These are phyloP conservation scores for Phylloscopus collybita DNA, from an alignment of 2,797 vertebrate species.

Conservation along the genomic window DNA sequence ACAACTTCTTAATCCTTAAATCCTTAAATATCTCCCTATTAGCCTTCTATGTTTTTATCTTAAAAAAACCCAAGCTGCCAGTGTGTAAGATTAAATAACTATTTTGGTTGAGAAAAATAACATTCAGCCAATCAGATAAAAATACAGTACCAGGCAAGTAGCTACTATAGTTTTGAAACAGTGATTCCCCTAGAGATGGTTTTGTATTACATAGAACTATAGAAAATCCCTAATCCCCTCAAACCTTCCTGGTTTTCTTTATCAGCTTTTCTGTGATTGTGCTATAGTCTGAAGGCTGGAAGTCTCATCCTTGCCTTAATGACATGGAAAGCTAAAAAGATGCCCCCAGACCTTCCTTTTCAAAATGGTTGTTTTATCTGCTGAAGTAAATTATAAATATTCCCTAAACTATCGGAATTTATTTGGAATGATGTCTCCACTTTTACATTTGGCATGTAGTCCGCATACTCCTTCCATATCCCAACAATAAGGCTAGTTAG, in stretches of 20 bases:
- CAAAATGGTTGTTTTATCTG: background rate
- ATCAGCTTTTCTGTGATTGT: background rate
- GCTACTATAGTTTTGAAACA: background rate
- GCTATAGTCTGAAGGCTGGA: background rate
- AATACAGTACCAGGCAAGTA: background rate
- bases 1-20: background rate
- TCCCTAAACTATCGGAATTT: background rate
- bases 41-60: background rate
- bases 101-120: background rate
- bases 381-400: background rate
- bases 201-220: background rate
- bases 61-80: background rate
- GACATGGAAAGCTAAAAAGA: background rate
- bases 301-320: background rate
- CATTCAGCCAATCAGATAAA: background rate
- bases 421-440: background rate
- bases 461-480: background rate
- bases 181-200: background rate
- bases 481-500: conserved; percentile 22
- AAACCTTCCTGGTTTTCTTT: background rate
- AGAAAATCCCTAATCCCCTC: background rate
- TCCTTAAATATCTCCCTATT: background rate
- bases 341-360: background rate
- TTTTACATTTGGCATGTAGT: background rate
- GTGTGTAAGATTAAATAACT: background rate